Evolutionary conservation across 1,140 invertebrate genomes (phyloP).

Genomic region (Diuraphis noxia): DNA sequence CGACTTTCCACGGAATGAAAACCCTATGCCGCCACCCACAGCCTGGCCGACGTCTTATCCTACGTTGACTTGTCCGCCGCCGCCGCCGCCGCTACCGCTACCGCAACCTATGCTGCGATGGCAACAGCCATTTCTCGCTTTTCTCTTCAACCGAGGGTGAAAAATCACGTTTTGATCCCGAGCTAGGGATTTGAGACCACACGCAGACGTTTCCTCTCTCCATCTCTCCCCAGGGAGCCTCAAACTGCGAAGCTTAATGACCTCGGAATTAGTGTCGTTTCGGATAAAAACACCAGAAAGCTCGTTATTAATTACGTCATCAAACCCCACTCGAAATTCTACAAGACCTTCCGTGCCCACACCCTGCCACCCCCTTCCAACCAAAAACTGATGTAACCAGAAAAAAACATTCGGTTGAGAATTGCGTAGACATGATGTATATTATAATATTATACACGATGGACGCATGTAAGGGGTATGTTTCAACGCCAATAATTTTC

Average conservation of each 20-base stretch:
- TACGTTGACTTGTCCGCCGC: background rate
- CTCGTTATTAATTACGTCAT: conserved; percentile 48
- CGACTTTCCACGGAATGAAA: conserved; percentile 12
- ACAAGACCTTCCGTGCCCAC: background rate
- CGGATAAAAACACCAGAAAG: conserved; percentile 40
- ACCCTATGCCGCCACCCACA: background rate
- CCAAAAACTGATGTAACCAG: too few relatives aligned
- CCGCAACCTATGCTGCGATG: background rate
- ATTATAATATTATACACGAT: too few relatives aligned
- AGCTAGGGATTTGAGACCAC: conserved; percentile 20
- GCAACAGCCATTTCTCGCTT: background rate
- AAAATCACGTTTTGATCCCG: conserved; percentile 52
- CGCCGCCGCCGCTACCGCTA: too few relatives aligned
- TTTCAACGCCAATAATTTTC: background rate
- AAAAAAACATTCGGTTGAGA: background rate
- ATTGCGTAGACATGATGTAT: background rate
- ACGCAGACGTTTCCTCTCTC: conserved; percentile 22
- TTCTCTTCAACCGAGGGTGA: conserved; percentile 8
- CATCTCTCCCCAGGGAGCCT: background rate
- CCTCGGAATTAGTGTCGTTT: conserved; percentile 48
- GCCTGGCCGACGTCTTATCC: too few relatives aligned
- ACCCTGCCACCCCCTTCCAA: too few relatives aligned
- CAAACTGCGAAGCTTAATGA: conserved; percentile 41
- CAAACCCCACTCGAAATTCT: conserved; percentile 25
- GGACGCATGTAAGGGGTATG: background rate